Percentiles rank a stretch among this genome's conserved stretches.
phyloP scores from a whole-genome alignment of 2,113 vertebrate genomes.

The Cromileptes altivelis region DNA sequence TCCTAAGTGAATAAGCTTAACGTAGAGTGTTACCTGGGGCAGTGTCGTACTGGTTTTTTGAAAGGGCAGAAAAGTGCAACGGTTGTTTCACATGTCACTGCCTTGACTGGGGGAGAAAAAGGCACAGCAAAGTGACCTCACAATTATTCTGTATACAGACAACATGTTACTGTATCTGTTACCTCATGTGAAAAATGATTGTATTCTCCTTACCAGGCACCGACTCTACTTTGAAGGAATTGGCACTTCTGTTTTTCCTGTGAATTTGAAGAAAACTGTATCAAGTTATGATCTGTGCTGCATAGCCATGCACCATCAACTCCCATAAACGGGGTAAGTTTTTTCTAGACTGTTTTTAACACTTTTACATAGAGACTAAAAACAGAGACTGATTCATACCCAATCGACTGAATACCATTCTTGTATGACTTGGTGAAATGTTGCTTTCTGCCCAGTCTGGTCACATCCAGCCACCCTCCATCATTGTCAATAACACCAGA shows the following conservation, averaged over 20 bases:
- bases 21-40: constrained; percentile 89
- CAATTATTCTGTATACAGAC: not conserved
- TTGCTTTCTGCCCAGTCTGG: constrained; percentile 92
- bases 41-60: constrained; percentile 93
- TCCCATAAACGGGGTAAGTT: not conserved
- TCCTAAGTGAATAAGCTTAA: not conserved
- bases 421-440: constrained; percentile 94
- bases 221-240: constrained; percentile 94
- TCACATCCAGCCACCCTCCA: constrained; percentile 97
- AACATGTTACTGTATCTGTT: not conserved
- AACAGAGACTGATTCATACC: constrained; percentile 79
- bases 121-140: not conserved
- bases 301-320: not conserved
- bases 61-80: constrained; percentile 94
- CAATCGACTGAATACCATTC: constrained; percentile 92
- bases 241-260: constrained; percentile 96
- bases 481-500: constrained; percentile 95
- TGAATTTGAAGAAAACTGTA: constrained; percentile 32
- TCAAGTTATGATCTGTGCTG: not conserved
- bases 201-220: constrained; percentile 89
- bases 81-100: constrained; percentile 93
- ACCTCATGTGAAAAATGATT: not conserved
- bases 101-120: constrained; percentile 88
- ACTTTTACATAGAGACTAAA: not conserved
- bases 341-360: not conserved